These are phyloP conservation scores for Geococcyx californianus DNA, from an alignment of 2,113 vertebrate genomes.

Conservation along the genomic window DNA sequence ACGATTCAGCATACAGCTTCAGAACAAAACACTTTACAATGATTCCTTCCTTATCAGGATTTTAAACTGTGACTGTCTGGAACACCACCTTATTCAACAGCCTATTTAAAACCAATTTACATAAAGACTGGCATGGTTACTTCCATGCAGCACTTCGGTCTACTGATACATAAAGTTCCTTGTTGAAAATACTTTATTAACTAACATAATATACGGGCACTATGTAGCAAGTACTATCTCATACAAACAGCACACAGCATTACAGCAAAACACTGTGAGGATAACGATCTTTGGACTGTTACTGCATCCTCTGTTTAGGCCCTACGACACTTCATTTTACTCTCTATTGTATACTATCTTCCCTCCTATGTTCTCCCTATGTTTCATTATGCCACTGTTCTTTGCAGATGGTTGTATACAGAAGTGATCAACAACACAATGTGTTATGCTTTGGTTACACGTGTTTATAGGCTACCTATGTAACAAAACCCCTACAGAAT, in stretches of 20 bases:
- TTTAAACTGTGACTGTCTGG: background rate
- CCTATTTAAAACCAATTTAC: constrained; percentile 10
- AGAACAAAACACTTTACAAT: background rate
- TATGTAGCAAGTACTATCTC: background rate
- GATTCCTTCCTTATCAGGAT: constrained; percentile 33
- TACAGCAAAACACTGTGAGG: background rate
- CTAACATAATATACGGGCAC: background rate
- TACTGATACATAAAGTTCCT: background rate
- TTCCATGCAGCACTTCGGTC: background rate
- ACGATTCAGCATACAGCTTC: background rate
- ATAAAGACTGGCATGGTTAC: background rate
- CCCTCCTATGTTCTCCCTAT: background rate
- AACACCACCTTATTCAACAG: background rate
- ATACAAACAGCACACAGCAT: background rate
- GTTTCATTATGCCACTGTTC: background rate
- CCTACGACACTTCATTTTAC: background rate
- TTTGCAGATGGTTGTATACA: background rate
- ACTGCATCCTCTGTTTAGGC: background rate
- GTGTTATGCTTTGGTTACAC: accelerated
- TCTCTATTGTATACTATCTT: background rate
- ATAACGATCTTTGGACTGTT: background rate
- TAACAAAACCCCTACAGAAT: background rate
- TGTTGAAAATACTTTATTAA: background rate
- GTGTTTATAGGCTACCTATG: accelerated
- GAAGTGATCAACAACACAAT: background rate